Base-by-base conservation (phyloP, 2,888 invertebrate genomes). In the Noctua fimbriata region DNA sequence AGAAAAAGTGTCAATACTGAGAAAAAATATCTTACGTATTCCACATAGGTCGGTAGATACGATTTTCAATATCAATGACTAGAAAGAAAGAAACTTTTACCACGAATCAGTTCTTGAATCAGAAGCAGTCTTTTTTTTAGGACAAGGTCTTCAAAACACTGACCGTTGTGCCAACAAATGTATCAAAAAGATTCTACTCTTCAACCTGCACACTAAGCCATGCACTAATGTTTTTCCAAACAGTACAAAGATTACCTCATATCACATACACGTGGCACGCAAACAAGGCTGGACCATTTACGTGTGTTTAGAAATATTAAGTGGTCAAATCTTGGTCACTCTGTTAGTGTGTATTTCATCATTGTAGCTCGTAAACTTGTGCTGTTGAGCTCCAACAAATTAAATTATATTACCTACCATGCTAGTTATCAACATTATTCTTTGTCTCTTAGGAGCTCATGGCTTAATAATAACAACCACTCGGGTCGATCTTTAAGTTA, bases 281-380 rank as follows among this genome's bases (percentile, higher is more conserved):
- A 84, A 84, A 84, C 84, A 84, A 72, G 82, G 60, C 71, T 83
- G 65, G 81, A 60, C 60, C 74, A 84, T 84, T 75, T 81, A 81
- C 24, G 24, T 81, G 63, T 84, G 84, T 84, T 81, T 74, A 73
- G 81, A 81, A 84, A 81, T 78, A 78, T 81, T 81, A 84, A 84
- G 78, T 84, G 84, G 82, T 82, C 72, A 78, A 84, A 81, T 78
- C 72, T 77, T 84, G 73, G 81, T 83, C 55, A 81, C 66, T 73
- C 67, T 73, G 44, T 81, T 44, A 69, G 84, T 78, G 63, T 82
- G 44, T 52, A 70, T 84, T 78, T 78, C 81, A 84, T 81, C 81
- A 84, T 84, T 71, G 65, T 63, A 32, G 65, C 72, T 83, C 80
- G 52, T 83, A 73, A 76, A 80, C 36, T 63, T 63, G 9, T 16